These are phyloP conservation scores for Archivesica marissinica DNA, from an alignment of 1,140 invertebrate species.

Conservation along the genomic window DNA sequence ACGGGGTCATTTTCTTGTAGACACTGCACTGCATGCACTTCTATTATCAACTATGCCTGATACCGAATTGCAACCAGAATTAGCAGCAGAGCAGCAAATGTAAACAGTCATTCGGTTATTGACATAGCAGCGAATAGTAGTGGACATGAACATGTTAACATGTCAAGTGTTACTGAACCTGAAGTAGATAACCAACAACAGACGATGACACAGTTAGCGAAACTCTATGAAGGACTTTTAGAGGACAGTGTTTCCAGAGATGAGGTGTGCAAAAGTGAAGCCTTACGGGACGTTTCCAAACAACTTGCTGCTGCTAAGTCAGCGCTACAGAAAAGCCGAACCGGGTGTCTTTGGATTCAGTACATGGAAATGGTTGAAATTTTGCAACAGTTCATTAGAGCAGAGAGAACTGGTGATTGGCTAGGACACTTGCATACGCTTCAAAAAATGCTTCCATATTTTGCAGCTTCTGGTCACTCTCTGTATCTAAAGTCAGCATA, in stretches of 20 bases:
- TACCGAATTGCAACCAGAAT: no score
- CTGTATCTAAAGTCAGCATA: constrained; percentile 54
- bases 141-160: neutral
- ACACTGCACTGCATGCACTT: constrained; percentile 61
- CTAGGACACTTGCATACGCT: constrained; percentile 64
- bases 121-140: neutral
- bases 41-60: no score
- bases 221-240: neutral
- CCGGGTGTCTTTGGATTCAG: constrained; percentile 68
- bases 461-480: constrained; percentile 78
- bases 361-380: constrained; percentile 73
- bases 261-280: neutral
- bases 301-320: neutral
- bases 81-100: no score
- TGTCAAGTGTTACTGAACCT: neutral
- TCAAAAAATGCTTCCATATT: constrained; percentile 82
- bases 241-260: neutral
- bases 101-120: neutral
- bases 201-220: neutral
- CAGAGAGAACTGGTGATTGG: constrained; percentile 75
- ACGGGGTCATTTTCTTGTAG: constrained; percentile 80
- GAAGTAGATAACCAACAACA: neutral
- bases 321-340: constrained; percentile 13
- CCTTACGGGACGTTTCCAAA: neutral
- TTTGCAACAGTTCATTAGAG: constrained; percentile 66